These are phyloP conservation scores for Hemicordylus capensis DNA, from an alignment of 2,113 vertebrate genomes.

Conservation along the genomic window DNA sequence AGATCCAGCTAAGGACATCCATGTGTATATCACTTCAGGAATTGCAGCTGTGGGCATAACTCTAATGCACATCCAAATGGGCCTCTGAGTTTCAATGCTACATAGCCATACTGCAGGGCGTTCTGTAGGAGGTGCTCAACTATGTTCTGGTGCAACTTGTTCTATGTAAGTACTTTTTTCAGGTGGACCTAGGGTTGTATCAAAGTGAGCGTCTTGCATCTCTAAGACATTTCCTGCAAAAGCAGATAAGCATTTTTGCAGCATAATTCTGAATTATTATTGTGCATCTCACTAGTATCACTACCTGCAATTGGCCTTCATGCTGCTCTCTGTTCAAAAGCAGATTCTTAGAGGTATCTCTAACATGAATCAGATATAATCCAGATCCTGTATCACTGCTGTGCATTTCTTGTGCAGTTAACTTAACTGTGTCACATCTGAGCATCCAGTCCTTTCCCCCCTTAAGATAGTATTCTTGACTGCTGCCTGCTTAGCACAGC, in stretches of 20 bases:
- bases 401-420: not conserved
- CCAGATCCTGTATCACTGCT: not conserved
- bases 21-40: not conserved
- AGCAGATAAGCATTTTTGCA: not conserved
- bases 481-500: not conserved
- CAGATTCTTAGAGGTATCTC: not conserved
- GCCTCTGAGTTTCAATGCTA: not conserved
- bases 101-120: not conserved
- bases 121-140: not conserved
- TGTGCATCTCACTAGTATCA: not conserved
- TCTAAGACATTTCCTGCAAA: not conserved
- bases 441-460: too few relatives aligned
- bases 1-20: not conserved
- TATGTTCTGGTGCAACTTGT: not conserved
- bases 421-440: not conserved
- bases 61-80: not conserved
- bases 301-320: not conserved
- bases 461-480: not conserved
- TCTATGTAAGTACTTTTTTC: not conserved
- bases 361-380: not conserved
- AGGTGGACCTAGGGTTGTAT: not conserved
- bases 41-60: not conserved
- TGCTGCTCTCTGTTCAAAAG: not conserved
- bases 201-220: not conserved
- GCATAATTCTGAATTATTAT: not conserved